Evolutionary conservation across 1,140 invertebrate species (phyloP).

Genomic region (Neuroterus valhalla): DNA sequence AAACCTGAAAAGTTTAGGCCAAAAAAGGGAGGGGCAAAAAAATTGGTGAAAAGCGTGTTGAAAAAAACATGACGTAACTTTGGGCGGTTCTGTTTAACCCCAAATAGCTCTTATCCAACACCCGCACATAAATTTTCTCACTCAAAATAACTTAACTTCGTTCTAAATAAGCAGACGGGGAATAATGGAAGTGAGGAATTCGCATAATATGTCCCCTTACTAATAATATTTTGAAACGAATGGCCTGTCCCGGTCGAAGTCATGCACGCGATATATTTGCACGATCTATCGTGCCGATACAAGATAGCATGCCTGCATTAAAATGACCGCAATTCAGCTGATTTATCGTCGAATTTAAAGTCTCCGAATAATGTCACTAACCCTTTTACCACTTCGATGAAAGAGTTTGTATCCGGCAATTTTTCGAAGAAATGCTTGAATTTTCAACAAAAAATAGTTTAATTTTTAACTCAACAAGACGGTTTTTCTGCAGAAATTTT

Average conservation of each 20-base stretch:
- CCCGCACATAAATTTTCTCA: not conserved
- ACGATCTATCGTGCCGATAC: conserved; percentile 26
- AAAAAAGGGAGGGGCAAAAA: no score
- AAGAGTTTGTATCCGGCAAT: not conserved
- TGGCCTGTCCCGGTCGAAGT: conserved; percentile 2
- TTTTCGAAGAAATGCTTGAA: no score
- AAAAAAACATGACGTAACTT: no score
- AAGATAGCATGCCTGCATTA: conserved; percentile 27
- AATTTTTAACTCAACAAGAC: no score
- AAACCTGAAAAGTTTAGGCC: no score
- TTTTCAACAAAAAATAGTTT: no score
- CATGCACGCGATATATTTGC: conserved; percentile 22
- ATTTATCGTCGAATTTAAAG: conserved; percentile 9
- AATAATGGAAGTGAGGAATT: conserved; percentile 14
- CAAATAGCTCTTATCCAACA: not conserved
- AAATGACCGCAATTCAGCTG: conserved; percentile 21
- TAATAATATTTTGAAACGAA: conserved; percentile 20
- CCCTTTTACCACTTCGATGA: not conserved
- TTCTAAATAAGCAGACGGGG: conserved; percentile 5
- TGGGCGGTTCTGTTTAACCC: no score
- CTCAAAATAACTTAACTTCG: conserved; percentile 23
- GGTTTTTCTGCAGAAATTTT: no score
- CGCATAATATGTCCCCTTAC: conserved; percentile 14
- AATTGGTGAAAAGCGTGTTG: no score
- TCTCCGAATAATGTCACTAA: conserved; percentile 17